A percentile compares a stretch with the other conserved stretches of the same genome.
phyloP scores from a whole-genome alignment of 2,888 invertebrate genomes.

The Stratiomys singularior region DNA sequence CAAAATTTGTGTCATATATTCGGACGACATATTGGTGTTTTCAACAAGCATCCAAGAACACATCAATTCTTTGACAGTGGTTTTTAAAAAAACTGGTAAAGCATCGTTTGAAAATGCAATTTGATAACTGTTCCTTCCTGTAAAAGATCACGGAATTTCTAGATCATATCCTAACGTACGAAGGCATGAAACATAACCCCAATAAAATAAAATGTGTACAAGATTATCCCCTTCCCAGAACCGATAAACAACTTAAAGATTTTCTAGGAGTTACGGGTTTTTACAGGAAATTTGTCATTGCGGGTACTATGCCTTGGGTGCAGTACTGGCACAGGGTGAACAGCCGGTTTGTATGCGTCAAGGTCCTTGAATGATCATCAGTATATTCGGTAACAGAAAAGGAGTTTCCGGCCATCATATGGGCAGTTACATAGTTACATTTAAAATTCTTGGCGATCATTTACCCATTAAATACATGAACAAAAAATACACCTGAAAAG shows the following conservation, averaged over 20 bases:
- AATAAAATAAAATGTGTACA: conserved; percentile 6
- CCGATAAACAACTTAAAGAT: background rate
- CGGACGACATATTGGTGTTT: conserved; percentile 21
- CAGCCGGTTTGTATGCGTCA: conserved; percentile 45
- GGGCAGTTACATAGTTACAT: conserved; percentile 3
- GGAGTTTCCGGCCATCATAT: conserved; percentile 5
- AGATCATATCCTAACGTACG: background rate
- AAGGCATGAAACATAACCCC: conserved; percentile 13
- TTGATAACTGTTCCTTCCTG: conserved; percentile 35
- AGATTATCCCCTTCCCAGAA: background rate
- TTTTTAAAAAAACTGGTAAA: background rate
- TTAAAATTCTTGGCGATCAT: conserved; percentile 15
- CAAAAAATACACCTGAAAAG: conserved; percentile 23
- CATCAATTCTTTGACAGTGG: background rate
- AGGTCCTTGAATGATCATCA: conserved; percentile 10
- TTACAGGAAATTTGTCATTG: conserved; percentile 32
- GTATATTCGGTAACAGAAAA: conserved; percentile 31
- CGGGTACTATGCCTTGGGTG: conserved; percentile 48
- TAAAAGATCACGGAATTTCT: background rate
- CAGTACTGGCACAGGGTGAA: conserved; percentile 15
- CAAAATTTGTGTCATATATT: conserved; percentile 40
- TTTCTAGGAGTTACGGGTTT: background rate
- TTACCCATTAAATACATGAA: conserved; percentile 20
- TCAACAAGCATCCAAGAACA: conserved; percentile 32
- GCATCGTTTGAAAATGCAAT: background rate